Percentiles rank a stretch among this genome's conserved stretches.
phyloP scores from a whole-genome alignment of 1,140 invertebrate species.

The Drosophila melanica region DNA sequence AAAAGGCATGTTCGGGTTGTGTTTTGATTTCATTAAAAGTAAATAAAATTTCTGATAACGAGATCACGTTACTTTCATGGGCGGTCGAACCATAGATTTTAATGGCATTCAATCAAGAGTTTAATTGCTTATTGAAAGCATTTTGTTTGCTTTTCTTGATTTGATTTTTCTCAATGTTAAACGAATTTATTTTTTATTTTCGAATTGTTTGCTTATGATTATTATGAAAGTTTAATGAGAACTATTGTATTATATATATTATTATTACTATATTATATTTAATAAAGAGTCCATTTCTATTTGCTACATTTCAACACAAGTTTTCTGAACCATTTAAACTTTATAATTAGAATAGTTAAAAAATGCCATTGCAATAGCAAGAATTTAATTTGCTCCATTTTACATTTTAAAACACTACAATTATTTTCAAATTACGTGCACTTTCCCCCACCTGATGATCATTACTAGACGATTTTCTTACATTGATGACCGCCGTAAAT shows the following conservation, averaged over 20 bases:
- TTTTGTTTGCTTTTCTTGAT: constrained; percentile 44
- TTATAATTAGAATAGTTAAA: constrained; percentile 3
- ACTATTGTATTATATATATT: too few relatives aligned
- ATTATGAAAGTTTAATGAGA: too few relatives aligned
- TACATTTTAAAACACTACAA: constrained; percentile 30
- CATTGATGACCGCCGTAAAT: constrained; percentile 19
- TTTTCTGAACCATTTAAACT: not conserved
- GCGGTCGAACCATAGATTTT: constrained; percentile 16
- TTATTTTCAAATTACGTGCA: constrained; percentile 56
- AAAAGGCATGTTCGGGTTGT: constrained; percentile 49
- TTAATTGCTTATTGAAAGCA: constrained; percentile 49
- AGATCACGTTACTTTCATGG: constrained; percentile 54
- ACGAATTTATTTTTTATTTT: too few relatives aligned
- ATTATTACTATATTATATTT: too few relatives aligned
- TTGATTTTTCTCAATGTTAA: constrained; percentile 1
- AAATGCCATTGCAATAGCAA: not conserved
- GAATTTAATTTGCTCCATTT: constrained; percentile 18
- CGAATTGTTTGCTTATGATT: too few relatives aligned
- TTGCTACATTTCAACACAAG: too few relatives aligned
- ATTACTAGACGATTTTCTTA: constrained; percentile 39
- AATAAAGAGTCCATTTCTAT: too few relatives aligned
- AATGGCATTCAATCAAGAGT: constrained; percentile 31
- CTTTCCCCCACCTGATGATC: constrained; percentile 24
- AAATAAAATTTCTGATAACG: constrained; percentile 66
- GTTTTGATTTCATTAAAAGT: constrained; percentile 65